Evolutionary conservation across 2,888 invertebrate species (phyloP).

Genomic region (Leptothorax acervorum): DNA sequence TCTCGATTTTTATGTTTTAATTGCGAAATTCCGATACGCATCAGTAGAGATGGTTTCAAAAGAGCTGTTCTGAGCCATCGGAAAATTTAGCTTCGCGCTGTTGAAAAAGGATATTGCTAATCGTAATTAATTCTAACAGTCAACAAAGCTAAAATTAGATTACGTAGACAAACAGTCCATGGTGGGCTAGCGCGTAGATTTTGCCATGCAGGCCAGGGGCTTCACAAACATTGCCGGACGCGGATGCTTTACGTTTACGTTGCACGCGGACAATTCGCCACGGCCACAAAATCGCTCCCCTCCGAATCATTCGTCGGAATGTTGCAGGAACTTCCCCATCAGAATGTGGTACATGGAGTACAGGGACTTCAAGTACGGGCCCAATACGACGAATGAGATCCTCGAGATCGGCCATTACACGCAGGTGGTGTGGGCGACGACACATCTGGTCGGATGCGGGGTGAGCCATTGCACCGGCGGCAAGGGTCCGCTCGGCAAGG

Average conservation of each 20-base stretch:
- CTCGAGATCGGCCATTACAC: conserved; percentile 92
- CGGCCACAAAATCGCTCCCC: conserved; percentile 2
- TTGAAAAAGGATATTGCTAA: background rate
- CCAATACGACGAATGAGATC: conserved; percentile 87
- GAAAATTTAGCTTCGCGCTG: background rate
- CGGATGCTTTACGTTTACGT: background rate
- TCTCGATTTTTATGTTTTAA: background rate
- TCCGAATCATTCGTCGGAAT: conserved; percentile 9
- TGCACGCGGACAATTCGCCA: background rate
- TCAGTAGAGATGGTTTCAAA: background rate
- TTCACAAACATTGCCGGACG: conserved; percentile 32
- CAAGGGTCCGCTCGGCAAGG: conserved; percentile 88
- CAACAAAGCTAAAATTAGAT: conserved; percentile 20
- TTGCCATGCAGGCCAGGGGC: background rate
- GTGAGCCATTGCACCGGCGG: conserved; percentile 89
- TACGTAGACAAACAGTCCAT: background rate
- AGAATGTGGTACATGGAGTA: conserved; percentile 93
- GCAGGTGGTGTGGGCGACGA: conserved; percentile 93
- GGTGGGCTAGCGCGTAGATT: background rate
- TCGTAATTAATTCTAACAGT: background rate
- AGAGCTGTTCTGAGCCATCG: background rate
- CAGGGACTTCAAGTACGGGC: conserved; percentile 91
- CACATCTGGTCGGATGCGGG: conserved; percentile 92
- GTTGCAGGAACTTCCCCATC: conserved; percentile 91
- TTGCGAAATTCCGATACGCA: background rate